A percentile compares a stretch with the other conserved stretches of the same genome.
Conservation (phyloP, 2,113 vertebrate genomes). For the Actinemys pallida region DNA sequence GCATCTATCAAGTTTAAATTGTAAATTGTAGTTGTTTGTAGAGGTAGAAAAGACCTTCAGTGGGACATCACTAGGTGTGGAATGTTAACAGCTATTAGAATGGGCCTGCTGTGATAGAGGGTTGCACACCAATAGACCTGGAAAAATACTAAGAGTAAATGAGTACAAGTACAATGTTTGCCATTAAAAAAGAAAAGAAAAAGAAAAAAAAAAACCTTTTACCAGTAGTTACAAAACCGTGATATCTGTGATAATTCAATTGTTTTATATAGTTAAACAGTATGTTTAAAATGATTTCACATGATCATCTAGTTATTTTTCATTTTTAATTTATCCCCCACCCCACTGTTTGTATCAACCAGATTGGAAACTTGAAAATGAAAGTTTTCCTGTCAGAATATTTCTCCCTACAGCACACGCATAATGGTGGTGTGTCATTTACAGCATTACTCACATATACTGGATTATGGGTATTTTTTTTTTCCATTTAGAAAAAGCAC, state of each 20-base stretch:
- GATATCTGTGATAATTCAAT: neutral
- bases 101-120: neutral
- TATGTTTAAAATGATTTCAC: neutral
- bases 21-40: neutral
- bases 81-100: neutral
- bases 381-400: neutral
- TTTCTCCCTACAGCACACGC: neutral
- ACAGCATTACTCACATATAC: neutral
- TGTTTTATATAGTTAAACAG: neutral
- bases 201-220: neutral
- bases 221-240: neutral
- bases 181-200: neutral
- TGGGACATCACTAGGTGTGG: constrained; percentile 3
- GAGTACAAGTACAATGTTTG: constrained; percentile 2
- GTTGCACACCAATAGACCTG: neutral
- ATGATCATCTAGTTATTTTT: neutral
- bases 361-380: constrained; percentile 22
- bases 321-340: constrained; percentile 26
- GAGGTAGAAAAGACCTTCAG: neutral
- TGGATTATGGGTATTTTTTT: neutral
- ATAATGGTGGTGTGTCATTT: neutral
- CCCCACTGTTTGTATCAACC: constrained; percentile 2
- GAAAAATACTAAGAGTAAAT: constrained; percentile 1
- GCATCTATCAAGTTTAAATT: neutral
- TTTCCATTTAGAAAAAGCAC: neutral